Percentiles rank a stretch among this genome's conserved stretches.
Evolutionary conservation across 2,797 vertebrate genomes (phyloP).

Genomic region (Rhinophrynus dorsalis): DNA sequence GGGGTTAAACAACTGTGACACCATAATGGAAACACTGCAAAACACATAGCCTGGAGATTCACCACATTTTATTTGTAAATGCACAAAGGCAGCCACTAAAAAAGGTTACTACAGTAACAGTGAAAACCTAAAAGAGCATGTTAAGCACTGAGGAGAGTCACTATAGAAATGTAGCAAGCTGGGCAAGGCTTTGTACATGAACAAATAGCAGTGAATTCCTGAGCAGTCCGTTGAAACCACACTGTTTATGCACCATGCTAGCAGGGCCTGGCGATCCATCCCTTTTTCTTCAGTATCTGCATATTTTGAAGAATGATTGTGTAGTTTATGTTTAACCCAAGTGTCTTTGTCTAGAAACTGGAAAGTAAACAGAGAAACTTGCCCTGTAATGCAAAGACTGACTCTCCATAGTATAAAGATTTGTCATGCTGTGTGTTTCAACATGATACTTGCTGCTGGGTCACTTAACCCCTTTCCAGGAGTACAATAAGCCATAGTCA

Average conservation of each 20-base stretch:
- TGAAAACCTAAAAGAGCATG: background rate
- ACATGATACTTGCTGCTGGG: too few relatives aligned
- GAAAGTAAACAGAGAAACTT: background rate
- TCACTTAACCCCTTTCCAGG: background rate
- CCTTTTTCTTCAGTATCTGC: background rate
- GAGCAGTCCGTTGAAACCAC: background rate
- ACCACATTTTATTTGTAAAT: background rate
- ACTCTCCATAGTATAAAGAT: background rate
- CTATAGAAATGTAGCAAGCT: background rate
- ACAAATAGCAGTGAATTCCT: constrained; percentile 26
- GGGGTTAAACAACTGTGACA: too few relatives aligned
- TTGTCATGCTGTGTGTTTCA: too few relatives aligned
- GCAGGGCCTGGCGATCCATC: background rate
- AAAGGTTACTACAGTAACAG: background rate
- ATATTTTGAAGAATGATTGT: background rate
- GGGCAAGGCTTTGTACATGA: background rate
- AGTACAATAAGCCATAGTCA: too few relatives aligned
- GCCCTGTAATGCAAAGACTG: background rate
- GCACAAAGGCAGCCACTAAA: background rate
- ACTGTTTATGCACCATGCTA: background rate
- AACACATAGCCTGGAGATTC: too few relatives aligned
- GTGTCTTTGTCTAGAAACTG: background rate
- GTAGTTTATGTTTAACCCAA: constrained; percentile 30
- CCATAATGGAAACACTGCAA: too few relatives aligned
- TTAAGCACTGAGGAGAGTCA: background rate